These are phyloP conservation scores for Hydrozoanthus tunicans DNA, from an alignment of 64 coral and sea anemone species.

Conservation along the genomic window DNA sequence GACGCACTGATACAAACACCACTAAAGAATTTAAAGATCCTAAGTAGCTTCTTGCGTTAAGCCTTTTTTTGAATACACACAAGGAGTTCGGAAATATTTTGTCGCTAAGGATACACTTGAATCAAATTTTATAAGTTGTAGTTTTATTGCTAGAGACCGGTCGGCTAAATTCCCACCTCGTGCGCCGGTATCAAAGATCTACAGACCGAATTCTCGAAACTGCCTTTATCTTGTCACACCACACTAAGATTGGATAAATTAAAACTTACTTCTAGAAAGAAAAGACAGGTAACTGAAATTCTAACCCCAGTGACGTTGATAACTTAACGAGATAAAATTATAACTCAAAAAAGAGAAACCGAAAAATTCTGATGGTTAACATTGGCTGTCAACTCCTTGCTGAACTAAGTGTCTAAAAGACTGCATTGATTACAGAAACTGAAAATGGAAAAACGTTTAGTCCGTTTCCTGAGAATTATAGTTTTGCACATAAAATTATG, in stretches of 20 bases:
- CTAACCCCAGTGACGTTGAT: background rate
- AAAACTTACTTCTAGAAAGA: background rate
- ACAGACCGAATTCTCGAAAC: background rate
- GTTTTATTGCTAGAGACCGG: background rate
- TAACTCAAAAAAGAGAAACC: background rate
- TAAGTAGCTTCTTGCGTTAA: conserved; percentile 3
- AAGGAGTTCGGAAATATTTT: conserved; percentile 5
- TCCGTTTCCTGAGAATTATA: too few relatives aligned
- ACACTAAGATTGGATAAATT: background rate
- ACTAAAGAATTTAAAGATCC: background rate
- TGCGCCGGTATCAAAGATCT: background rate
- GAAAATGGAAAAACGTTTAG: too few relatives aligned
- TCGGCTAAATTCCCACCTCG: background rate
- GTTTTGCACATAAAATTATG: too few relatives aligned
- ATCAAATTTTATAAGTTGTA: background rate
- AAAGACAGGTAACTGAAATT: background rate
- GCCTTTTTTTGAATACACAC: conserved; percentile 10
- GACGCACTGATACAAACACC: conserved; percentile 18
- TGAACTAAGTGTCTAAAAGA: too few relatives aligned
- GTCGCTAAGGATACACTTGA: background rate
- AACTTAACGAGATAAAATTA: background rate
- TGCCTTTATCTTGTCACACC: background rate
- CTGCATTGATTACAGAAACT: too few relatives aligned
- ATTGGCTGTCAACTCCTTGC: too few relatives aligned
- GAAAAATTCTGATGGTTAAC: background rate